Conservation (phyloP, 2,797 vertebrate genomes). For the Ctenopoma multispine region DNA sequence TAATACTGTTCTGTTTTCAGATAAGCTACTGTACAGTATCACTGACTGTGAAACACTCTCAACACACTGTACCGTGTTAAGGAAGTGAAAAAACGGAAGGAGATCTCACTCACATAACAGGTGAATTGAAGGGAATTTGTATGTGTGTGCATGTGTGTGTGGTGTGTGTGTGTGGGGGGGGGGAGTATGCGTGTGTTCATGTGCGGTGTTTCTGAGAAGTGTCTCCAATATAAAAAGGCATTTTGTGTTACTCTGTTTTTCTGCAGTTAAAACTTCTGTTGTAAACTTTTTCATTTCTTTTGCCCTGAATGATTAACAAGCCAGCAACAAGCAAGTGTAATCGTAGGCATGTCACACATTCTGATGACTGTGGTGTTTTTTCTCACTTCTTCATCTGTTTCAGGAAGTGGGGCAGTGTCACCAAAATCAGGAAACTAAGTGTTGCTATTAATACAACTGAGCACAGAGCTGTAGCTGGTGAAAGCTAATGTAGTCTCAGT, state of each 20-base stretch:
- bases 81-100: conserved; percentile 74
- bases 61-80: conserved; percentile 24
- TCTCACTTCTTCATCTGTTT: conserved; percentile 80
- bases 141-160: too few species aligned
- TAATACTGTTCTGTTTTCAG: neutral
- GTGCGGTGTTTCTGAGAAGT: conserved; percentile 2
- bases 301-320: neutral
- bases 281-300: neutral
- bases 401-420: conserved; percentile 84
- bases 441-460: conserved; percentile 80
- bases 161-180: too few species aligned
- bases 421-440: conserved; percentile 84
- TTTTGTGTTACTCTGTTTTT: neutral
- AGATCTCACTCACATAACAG: conserved; percentile 28
- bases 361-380: conserved; percentile 39
- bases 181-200: neutral
- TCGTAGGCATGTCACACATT: conserved; percentile 18
- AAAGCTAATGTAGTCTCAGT: conserved; percentile 48
- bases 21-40: neutral
- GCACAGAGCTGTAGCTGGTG: conserved; percentile 48
- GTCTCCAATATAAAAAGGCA: neutral
- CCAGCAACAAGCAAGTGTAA: neutral
- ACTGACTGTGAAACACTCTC: conserved; percentile 11
- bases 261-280: too few species aligned
- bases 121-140: conserved; percentile 24